phyloP scores from a whole-genome alignment of 1,140 invertebrate genomes.

The Euborellia annulipes region DNA sequence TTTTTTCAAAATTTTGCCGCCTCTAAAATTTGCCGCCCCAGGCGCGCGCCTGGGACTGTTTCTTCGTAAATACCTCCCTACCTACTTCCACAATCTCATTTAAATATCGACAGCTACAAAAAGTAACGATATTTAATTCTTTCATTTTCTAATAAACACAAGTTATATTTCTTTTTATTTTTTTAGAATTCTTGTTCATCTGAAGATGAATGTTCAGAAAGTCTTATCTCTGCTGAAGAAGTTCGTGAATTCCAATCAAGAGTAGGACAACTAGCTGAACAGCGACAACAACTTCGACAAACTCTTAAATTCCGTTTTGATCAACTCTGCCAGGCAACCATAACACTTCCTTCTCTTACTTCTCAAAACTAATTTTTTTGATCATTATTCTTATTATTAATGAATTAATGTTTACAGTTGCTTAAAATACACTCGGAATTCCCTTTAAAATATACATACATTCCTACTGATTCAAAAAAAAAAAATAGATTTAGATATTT shows the following conservation, averaged over 20 bases:
- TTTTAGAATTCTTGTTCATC: constrained; percentile 43
- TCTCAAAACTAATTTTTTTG: no score
- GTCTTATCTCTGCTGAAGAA: constrained; percentile 76
- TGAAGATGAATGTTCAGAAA: constrained; percentile 49
- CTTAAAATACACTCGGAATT: no score
- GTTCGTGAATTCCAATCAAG: constrained; percentile 63
- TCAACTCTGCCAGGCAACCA: constrained; percentile 37
- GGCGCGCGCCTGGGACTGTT: no score
- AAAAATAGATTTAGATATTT: no score
- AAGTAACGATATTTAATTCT: constrained; percentile 1
- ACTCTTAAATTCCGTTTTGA: constrained; percentile 66
- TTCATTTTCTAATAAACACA: constrained; percentile 18
- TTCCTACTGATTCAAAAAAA: constrained; percentile 4
- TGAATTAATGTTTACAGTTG: no score
- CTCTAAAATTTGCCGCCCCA: no score
- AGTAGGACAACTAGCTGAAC: constrained; percentile 52
- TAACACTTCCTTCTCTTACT: not conserved
- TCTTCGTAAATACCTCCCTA: no score
- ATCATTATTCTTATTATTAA: no score
- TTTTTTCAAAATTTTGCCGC: no score
- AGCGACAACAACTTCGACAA: constrained; percentile 64
- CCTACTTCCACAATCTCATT: no score
- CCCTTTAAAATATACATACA: constrained; percentile 21
- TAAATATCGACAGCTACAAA: not conserved
- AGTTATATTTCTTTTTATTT: constrained; percentile 26